Percentiles rank a stretch among this genome's conserved stretches.
These are phyloP conservation scores for Lophura swinhoii DNA, from an alignment of 2,797 vertebrate genomes.

Conservation along the genomic window DNA sequence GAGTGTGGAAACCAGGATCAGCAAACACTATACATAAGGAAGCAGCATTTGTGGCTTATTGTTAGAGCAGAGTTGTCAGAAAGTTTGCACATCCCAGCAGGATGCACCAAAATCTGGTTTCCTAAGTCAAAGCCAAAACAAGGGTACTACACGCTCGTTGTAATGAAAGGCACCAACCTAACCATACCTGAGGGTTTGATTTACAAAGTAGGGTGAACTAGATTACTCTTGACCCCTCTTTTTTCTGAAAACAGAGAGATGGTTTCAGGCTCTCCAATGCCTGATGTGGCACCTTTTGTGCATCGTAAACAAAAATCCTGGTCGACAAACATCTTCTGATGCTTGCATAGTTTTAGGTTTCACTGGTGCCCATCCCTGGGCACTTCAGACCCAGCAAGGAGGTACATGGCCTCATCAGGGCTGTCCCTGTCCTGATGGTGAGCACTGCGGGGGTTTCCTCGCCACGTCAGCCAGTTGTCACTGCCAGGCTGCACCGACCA, in stretches of 20 bases:
- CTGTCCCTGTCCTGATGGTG: neutral
- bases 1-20: neutral
- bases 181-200: neutral
- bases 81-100: neutral
- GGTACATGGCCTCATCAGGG: neutral
- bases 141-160: neutral
- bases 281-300: neutral
- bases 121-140: neutral
- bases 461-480: neutral
- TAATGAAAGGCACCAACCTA: neutral
- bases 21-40: neutral
- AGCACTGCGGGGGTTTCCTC: neutral
- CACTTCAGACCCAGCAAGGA: conserved; percentile 21
- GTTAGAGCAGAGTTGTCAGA: neutral
- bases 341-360: neutral
- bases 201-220: neutral
- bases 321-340: neutral
- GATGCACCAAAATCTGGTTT: neutral
- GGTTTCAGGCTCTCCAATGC: neutral
- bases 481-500: neutral
- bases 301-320: neutral
- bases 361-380: neutral
- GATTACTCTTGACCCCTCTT: neutral
- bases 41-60: neutral
- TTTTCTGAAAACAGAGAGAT: neutral